Percentiles rank a stretch among this genome's conserved stretches.
These are phyloP conservation scores for Diabrotica virgifera DNA, from an alignment of 1,140 invertebrate species.

Conservation along the genomic window DNA sequence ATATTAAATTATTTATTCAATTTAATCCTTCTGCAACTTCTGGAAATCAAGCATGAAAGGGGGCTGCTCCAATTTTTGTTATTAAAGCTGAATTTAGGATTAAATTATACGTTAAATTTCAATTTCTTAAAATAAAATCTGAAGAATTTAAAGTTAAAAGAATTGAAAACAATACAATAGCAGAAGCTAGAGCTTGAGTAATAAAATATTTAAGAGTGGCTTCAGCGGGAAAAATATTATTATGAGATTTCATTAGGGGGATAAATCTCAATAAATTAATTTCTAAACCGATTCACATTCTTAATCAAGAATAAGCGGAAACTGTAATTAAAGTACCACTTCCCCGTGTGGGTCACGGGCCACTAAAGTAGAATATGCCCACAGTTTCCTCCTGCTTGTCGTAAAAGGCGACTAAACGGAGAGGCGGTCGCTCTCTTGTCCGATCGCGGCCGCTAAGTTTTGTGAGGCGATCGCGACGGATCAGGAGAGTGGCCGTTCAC, in stretches of 20 bases:
- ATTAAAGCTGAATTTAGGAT: constrained; percentile 44
- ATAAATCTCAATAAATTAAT: constrained; percentile 56
- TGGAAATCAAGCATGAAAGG: constrained; percentile 53
- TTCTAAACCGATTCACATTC: constrained; percentile 56
- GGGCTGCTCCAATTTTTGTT: constrained; percentile 51
- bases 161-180: constrained; percentile 50
- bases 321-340: constrained; percentile 52
- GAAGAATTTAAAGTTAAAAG: constrained; percentile 47
- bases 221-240: constrained; percentile 50
- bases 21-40: constrained; percentile 49
- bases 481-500: too few relatives aligned
- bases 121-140: constrained; percentile 29
- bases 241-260: constrained; percentile 48
- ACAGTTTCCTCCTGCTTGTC: too few relatives aligned
- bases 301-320: constrained; percentile 52
- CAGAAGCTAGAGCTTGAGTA: constrained; percentile 50
- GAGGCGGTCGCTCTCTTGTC: too few relatives aligned
- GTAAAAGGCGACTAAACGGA: too few relatives aligned
- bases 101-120: constrained; percentile 33
- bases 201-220: constrained; percentile 54
- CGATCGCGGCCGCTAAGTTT: too few relatives aligned
- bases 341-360: too few relatives aligned
- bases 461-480: too few relatives aligned
- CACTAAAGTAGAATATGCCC: too few relatives aligned
- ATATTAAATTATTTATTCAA: constrained; percentile 49